phyloP scores from a whole-genome alignment of 2,113 vertebrate genomes.

The Sylvilagus bachmani region DNA sequence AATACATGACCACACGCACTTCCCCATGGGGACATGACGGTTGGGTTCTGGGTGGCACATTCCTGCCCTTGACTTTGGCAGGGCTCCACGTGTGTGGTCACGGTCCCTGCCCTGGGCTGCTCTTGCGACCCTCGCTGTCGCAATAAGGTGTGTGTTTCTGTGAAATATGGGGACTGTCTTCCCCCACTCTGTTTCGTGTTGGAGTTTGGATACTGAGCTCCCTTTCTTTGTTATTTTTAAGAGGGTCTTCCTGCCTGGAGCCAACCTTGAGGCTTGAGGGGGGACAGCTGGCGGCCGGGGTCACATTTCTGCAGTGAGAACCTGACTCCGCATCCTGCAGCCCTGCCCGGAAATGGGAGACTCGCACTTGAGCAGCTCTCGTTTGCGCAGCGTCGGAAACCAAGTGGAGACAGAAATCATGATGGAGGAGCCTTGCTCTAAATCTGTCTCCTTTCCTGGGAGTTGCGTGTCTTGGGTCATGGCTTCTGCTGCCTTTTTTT shows the following conservation, averaged over 20 bases:
- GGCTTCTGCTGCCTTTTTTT: too few species aligned
- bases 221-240: constrained; percentile 62
- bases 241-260: constrained; percentile 30
- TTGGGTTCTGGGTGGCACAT: background rate
- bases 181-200: background rate
- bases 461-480: background rate
- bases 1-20: background rate
- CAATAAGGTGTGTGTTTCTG: constrained; percentile 68
- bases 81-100: background rate
- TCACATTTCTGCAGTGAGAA: background rate
- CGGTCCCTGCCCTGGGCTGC: constrained; percentile 11
- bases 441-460: background rate
- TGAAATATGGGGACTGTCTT: constrained; percentile 70
- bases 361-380: background rate
- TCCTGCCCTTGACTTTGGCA: background rate
- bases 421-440: background rate
- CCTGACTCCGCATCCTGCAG: background rate
- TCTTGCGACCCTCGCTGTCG: constrained; percentile 57
- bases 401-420: background rate
- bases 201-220: background rate
- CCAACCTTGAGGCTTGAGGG: background rate
- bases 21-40: accelerated
- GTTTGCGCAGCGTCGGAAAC: background rate
- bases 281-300: background rate
- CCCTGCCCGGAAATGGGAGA: background rate